These are phyloP conservation scores for Mugil cephalus DNA, from an alignment of 2,113 vertebrate genomes.

Conservation along the genomic window DNA sequence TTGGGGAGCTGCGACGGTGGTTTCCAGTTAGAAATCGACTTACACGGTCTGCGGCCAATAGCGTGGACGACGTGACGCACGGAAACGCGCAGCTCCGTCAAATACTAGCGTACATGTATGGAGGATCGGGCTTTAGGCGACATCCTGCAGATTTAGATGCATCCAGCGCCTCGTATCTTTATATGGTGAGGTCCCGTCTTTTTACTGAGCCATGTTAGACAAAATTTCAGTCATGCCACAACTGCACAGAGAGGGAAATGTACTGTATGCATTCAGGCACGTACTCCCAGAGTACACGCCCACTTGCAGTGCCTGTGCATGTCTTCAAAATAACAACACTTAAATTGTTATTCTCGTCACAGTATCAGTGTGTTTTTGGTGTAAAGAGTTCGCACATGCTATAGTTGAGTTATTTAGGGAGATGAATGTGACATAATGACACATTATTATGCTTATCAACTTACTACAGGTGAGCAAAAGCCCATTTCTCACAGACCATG, in stretches of 20 bases:
- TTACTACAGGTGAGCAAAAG: conserved; percentile 51
- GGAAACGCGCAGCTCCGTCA: conserved; percentile 26
- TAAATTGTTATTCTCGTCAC: background rate
- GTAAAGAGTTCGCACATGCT: background rate
- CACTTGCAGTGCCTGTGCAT: conserved; percentile 13
- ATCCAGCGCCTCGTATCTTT: conserved; percentile 10
- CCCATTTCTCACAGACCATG: conserved; percentile 48
- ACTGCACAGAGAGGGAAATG: background rate
- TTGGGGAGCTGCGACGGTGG: too few species aligned
- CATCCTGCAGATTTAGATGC: conserved; percentile 24
- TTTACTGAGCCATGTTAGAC: background rate
- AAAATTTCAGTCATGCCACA: background rate
- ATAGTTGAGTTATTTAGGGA: background rate
- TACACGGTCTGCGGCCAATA: background rate
- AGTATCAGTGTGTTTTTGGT: background rate
- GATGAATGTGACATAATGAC: background rate
- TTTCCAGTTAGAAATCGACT: conserved; percentile 9
- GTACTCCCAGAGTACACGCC: conserved; percentile 58
- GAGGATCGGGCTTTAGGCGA: conserved; percentile 32
- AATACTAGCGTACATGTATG: conserved; percentile 43
- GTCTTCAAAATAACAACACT: too few species aligned
- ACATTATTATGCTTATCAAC: background rate
- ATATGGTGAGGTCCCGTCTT: conserved; percentile 48
- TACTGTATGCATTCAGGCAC: conserved; percentile 40
- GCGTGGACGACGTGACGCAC: conserved; percentile 7